Base-by-base conservation (phyloP, 2,113 vertebrate genomes). In the Oreocharis arfaki region DNA sequence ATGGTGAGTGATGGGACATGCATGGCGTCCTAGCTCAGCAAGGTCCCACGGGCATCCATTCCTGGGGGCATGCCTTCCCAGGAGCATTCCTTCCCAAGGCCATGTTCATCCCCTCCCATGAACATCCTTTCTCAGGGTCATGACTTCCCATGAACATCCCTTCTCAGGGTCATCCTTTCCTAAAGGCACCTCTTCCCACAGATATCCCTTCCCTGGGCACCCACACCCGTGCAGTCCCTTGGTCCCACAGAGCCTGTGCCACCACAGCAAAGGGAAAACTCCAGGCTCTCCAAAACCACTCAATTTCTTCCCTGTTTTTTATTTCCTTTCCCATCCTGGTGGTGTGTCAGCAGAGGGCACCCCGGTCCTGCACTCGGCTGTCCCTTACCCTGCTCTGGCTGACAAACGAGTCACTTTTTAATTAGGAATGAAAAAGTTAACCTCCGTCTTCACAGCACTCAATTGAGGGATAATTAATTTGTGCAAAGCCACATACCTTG, bases 301-400 rank as follows among this genome's bases (percentile, higher is more conserved):
- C 33, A 0, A 4, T 74, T 87, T 65, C 74, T 24, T 81, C 28
- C 19, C 4, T 5, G 3, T 12, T 73, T 87, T 73, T 39, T 1
- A 13, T 37, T 49, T 33, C 23, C 6, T 30, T 61, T 71, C 73
- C 63, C 53, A 64, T 35, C 41, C 30, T 30, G 3, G 11, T 2
- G 1, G 0, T 3, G 3, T 56, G 84, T 94, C 94, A 94, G 94
- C 92, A 97, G 96, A 97, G 95, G 95, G 95, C 96, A 96, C 39
- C 75, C 84, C 1, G 1, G 56, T 15, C 69, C 74, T 4, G 0
- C 4, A 4, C 42, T 61, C 1, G 0, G 39, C 16, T 63, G 56
- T 61, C 63, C 55, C 49, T 84, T 33, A 35, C 22, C 15, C 47
- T 37, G 17, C 26, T 32, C 70, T 69, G 56, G 26, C 49, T 56